phyloP scores from a whole-genome alignment of 2,888 invertebrate species.

The Colletes collaris region DNA sequence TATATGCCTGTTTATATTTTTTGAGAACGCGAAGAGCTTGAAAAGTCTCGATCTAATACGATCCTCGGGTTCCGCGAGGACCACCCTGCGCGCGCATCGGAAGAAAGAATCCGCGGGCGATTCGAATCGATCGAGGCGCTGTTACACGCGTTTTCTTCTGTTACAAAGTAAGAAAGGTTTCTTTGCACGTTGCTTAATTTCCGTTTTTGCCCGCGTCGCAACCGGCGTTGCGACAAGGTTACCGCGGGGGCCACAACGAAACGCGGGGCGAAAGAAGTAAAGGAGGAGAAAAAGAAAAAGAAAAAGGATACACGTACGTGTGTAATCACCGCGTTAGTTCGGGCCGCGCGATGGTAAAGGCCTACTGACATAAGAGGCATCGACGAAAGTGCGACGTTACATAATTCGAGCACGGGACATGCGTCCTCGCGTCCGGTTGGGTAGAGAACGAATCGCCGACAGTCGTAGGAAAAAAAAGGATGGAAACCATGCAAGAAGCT shows the following conservation, averaged over 20 bases:
- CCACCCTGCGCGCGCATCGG: background rate
- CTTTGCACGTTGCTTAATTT: slow-evolving; percentile 33
- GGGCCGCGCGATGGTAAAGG: slow-evolving; percentile 28
- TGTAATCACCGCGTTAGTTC: slow-evolving; percentile 32
- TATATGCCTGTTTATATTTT: no score
- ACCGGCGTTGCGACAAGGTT: slow-evolving; percentile 33
- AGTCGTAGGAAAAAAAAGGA: slow-evolving; percentile 48
- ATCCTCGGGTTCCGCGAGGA: no score
- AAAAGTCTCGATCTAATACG: no score
- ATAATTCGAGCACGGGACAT: slow-evolving; percentile 76
- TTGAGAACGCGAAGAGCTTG: no score
- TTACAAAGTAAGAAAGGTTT: slow-evolving; percentile 35
- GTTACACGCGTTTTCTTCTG: slow-evolving; percentile 9
- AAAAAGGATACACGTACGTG: background rate
- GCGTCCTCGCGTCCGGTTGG: slow-evolving; percentile 68
- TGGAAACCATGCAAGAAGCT: slow-evolving; percentile 59
- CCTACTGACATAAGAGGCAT: slow-evolving; percentile 71
- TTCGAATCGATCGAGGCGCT: background rate
- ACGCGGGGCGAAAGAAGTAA: slow-evolving; percentile 4
- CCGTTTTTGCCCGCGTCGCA: slow-evolving; percentile 25
- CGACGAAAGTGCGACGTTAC: slow-evolving; percentile 77
- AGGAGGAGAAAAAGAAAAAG: background rate
- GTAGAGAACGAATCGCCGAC: slow-evolving; percentile 58
- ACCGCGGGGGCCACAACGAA: slow-evolving; percentile 16
- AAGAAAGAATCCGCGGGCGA: background rate